Evolutionary conservation across 2,113 vertebrate genomes (phyloP), one percentile per base, ranked within the genome.

Genomic region (Odocoileus virginianus): DNA sequence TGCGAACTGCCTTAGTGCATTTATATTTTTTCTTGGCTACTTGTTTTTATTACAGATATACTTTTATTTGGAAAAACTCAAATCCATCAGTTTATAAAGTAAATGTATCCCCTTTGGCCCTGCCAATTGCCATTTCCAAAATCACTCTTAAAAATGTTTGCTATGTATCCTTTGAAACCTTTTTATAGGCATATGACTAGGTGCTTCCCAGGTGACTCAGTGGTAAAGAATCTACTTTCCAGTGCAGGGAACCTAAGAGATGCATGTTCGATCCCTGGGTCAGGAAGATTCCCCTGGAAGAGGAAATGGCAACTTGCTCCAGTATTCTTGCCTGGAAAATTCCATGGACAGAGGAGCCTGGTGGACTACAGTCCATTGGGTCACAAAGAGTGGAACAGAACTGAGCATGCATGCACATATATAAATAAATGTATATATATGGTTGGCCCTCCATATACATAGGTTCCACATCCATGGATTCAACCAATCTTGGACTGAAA

Each of bases 11-110:
- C 28, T 3, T 19, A 54, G n/a, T 93, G 28, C 13, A 27, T 93
- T 54, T 82, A 82, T n/a, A n/a, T 97, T 52, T 87, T 71, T 45
- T 78, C 33, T 85, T 95, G 13, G 40, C 36, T 86, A 21, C 36
- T 67, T 95, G 28, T 85, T 86, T 90, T 40, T 83, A 54, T 95
- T 85, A 58, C 5, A 79, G n/a, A 47, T 84, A 36, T 55, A 52
- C 55, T 94, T 84, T 93, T 86, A 86, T 79, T 40, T 82, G 14
- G 19, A 67, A 76, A 95, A 79, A 89, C 3, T 85, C 21, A 67
- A 86, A 93, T 64, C 13, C 50, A 17, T 54, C 15, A 40, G 7
- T 78, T 92, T 55, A 79, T 89, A 43, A 85, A 78, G 36, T 84
- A 76, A 60, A 58, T 79, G 30, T 81, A 58, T 55, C 43, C 27